A percentile compares a stretch with the other conserved stretches of the same genome.
These are phyloP conservation scores for Gorsachius magnificus DNA, from an alignment of 2,797 vertebrate species.

Conservation along the genomic window DNA sequence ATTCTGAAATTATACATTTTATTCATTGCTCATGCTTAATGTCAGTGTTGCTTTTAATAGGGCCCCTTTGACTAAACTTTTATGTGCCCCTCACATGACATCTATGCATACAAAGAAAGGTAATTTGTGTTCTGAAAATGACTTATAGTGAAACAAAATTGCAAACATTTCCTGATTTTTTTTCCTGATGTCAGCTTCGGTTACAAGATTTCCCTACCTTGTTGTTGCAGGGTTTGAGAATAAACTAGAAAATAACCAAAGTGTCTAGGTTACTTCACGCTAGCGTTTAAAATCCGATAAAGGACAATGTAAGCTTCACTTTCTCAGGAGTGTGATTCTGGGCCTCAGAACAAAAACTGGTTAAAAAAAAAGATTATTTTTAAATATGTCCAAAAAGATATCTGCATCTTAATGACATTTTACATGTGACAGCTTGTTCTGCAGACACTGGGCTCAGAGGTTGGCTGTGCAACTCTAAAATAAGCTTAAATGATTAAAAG, in stretches of 20 bases:
- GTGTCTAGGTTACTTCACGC: not conserved
- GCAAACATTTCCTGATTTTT: constrained; percentile 47
- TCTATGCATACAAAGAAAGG: constrained; percentile 9
- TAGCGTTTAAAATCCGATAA: not conserved
- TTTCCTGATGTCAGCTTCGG: not conserved
- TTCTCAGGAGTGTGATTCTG: not conserved
- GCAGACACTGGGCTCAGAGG: not conserved
- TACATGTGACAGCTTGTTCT: not conserved
- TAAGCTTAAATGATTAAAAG: not conserved
- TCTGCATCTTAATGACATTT: not conserved
- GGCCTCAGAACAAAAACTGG: not conserved
- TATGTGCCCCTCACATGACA: constrained; percentile 13
- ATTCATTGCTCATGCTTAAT: constrained; percentile 47
- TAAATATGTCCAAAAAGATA: not conserved
- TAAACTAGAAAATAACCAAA: constrained; percentile 12
- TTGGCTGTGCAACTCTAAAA: not conserved
- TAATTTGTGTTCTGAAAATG: constrained; percentile 34
- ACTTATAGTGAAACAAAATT: constrained; percentile 53
- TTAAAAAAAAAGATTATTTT: not conserved
- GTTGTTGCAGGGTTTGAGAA: not conserved
- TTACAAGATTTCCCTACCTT: not conserved
- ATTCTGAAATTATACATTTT: constrained; percentile 66
- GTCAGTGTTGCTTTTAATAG: constrained; percentile 43
- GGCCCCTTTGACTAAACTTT: constrained; percentile 28
- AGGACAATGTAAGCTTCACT: not conserved